Evolutionary conservation across 2,797 vertebrate genomes (phyloP), one percentile per base, ranked within the genome.

Genomic region (Spizella passerina): DNA sequence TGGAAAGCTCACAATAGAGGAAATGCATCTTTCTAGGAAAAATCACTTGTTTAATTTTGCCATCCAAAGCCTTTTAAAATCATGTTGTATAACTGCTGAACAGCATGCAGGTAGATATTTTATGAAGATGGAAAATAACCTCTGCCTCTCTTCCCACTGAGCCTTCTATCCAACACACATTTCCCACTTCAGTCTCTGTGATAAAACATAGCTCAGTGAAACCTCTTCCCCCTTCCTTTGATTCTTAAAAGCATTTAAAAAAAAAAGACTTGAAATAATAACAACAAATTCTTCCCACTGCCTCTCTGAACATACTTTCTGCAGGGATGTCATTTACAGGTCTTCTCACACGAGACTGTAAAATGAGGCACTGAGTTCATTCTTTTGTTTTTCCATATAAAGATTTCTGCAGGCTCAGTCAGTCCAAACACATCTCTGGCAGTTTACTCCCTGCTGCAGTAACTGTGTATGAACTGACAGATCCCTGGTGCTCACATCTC

Each of bases 11-110:
- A 64, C 30, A 83, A 17, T 2, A 8, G 34, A 87, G 29, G 9
- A 91, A 93, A 85, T 6, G 7, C 22, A 81, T 18, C 53, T 78
- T 63, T 89, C 85, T 90, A 93, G 87, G 76, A 89, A 94, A 96
- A 86, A 80, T 6, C 46, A 63, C 23, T 68, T 43, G 32, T 32
- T 76, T 57, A 21, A 55, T 50, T 88, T 68, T 81, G 55, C 53
- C 61, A 43, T 30, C 24, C 65, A 72, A 68, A 69, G 44, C 6
- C 83, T 73, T 78, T 55, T 70, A 14, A 88, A 82, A 84, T 20
- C 59, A 52, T 1, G 0, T 3, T 61, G 53, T 63, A 52, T 30
- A 82, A 72, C 7, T 73, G 34, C 0, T 68, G 46, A 90, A 81
- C 39, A 78, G 64, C 60, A 76, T 1, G 39, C n/a, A 89, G 79